These are phyloP conservation scores for Brachypteracias leptosomus DNA, from an alignment of 2,113 vertebrate genomes.

Conservation along the genomic window DNA sequence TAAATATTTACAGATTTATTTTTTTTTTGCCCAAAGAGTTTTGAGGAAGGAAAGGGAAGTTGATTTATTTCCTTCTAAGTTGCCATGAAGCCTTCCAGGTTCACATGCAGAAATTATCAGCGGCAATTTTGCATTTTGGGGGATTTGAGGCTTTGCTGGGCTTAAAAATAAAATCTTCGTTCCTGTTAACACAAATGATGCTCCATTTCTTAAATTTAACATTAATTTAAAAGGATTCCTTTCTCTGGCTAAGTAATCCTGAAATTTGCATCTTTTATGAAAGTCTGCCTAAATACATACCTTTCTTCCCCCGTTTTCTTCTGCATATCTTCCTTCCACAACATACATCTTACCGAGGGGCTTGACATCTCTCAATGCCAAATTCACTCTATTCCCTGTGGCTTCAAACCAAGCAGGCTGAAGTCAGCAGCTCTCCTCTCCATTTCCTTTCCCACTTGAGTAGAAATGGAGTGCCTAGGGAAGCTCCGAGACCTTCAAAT, in stretches of 20 bases:
- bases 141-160: neutral
- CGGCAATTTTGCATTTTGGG: neutral
- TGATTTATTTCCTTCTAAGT: constrained; percentile 20
- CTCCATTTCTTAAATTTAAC: neutral
- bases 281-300: neutral
- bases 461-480: neutral
- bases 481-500: constrained; percentile 28
- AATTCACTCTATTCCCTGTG: neutral
- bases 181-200: neutral
- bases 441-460: neutral
- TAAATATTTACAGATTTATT: constrained; percentile 45
- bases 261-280: neutral
- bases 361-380: neutral
- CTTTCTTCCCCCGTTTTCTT: neutral
- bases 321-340: neutral
- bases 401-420: neutral
- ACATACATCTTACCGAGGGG: neutral
- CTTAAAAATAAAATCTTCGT: neutral
- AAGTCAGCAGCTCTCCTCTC: neutral
- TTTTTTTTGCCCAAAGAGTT: neutral
- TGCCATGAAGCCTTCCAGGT: constrained; percentile 23
- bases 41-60: neutral
- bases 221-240: neutral
- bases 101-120: neutral
- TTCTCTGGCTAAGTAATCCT: neutral